Base-by-base conservation (phyloP, 2,888 invertebrate species). In the Acleris laterana region DNA sequence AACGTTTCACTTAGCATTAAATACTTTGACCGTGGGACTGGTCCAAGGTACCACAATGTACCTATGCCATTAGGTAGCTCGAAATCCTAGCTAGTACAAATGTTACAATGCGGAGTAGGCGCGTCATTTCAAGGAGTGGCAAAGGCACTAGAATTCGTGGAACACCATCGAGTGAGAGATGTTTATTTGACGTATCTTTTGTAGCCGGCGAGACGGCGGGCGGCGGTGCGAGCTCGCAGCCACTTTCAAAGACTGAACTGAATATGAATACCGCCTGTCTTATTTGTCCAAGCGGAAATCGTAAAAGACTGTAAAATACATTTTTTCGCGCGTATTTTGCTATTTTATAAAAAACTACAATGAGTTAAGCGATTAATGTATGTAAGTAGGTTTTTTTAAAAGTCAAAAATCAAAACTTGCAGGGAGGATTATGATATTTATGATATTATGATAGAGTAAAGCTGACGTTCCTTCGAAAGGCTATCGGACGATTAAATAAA, bases 131-230 rank as follows among this genome's bases (percentile, higher is more conserved):
- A 64, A 59, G 42, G 59, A 64, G 64, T 64, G 64, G 49, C 59
- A 44, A 51, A 49, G 52, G 48, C 63, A 48, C 52, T 53, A 46
- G 58, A 59, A 59, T 64, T 60, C 59, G 59, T 38, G 42, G 64
- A 60, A 64, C 38, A 11, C 48, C 59, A 59, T 50, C 51, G 49
- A 20, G 46, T 44, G 49, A 60, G 68, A 70, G 63, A 64, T 70
- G 66, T 70, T 71, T 69, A 67, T 69, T 70, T 63, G 63, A 60
- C 58, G 70, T 78, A 73, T 74, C 78, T 79, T 78, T 82, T 77
- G 79, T 81, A 75, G 72, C 63, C 75, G 76, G 75, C 69, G 66
- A 70, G 73, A 70, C 70, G 70, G 69, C 70, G 73, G 74, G 64
- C 64, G 68, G 9, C 20, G 59, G 53, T 62, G 59, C 46, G 60